A percentile compares a stretch with the other conserved stretches of the same genome.
Evolutionary conservation across 2,797 vertebrate genomes (phyloP).

Genomic region (Manis javanica): DNA sequence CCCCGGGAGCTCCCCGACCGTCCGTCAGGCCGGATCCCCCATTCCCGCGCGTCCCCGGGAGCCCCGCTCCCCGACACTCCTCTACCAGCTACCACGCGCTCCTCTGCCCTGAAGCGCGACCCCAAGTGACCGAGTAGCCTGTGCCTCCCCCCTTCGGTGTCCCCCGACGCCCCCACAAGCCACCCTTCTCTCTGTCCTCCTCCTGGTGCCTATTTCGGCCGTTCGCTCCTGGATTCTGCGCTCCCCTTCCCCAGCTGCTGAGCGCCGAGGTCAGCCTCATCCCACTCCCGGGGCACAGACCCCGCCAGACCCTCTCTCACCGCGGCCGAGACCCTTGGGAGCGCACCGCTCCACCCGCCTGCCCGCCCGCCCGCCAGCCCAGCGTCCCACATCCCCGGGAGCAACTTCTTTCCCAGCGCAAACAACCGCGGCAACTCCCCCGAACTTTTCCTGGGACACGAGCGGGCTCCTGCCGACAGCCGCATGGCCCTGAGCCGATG

Average conservation of each 20-base stretch:
- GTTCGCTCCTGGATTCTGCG: neutral
- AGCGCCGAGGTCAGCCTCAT: constrained; percentile 13
- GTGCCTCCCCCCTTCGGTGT: neutral
- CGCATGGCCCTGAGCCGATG: constrained; percentile 35
- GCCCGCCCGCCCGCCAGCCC: constrained; percentile 21
- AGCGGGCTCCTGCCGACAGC: neutral
- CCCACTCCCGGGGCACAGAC: neutral
- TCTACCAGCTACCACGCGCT: neutral
- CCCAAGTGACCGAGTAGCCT: constrained; percentile 18
- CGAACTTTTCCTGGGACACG: constrained; percentile 73
- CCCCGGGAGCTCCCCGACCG: constrained; percentile 25
- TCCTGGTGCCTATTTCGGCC: constrained; percentile 27
- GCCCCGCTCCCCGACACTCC: constrained; percentile 2
- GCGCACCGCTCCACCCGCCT: neutral
- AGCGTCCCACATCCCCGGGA: constrained; percentile 39
- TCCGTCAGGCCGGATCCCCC: neutral
- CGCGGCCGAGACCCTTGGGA: neutral
- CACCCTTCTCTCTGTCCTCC: constrained; percentile 1
- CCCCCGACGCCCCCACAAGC: constrained; percentile 2
- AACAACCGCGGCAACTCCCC: constrained; percentile 63
- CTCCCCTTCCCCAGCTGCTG: constrained; percentile 11
- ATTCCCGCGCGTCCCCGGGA: constrained; percentile 47
- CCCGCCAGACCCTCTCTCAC: neutral
- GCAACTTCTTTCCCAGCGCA: constrained; percentile 70
- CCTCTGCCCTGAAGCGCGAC: neutral